A percentile compares a stretch with the other conserved stretches of the same genome.
Evolutionary conservation across 92 coral and sea anemone genomes (phyloP).

Genomic region (Bergia puertoricense): DNA sequence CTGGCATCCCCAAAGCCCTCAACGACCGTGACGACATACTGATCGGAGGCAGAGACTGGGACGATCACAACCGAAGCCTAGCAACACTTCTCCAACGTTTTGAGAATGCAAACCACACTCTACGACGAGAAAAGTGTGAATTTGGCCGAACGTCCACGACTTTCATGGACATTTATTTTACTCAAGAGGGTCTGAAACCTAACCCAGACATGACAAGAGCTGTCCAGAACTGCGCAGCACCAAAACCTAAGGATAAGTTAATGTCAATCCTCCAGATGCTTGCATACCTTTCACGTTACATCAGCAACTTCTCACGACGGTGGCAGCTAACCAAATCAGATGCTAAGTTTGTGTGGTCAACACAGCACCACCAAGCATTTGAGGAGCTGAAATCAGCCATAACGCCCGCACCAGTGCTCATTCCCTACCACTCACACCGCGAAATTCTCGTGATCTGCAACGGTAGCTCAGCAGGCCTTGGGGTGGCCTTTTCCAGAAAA

Average conservation of each 20-base stretch:
- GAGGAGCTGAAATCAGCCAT: slow-evolving; percentile 44
- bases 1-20: slow-evolving; percentile 52
- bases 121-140: slow-evolving; percentile 57
- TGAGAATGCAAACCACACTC: slow-evolving; percentile 47
- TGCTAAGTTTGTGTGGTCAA: slow-evolving; percentile 38
- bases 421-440: slow-evolving; percentile 56
- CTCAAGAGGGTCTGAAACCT: slow-evolving; percentile 56
- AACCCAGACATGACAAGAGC: slow-evolving; percentile 52
- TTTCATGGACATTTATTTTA: slow-evolving; percentile 71
- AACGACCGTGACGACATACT: slow-evolving; percentile 63
- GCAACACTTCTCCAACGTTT: slow-evolving; percentile 42
- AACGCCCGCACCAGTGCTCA: slow-evolving; percentile 59
- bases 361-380: slow-evolving; percentile 34
- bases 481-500: slow-evolving; percentile 60
- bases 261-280: slow-evolving; percentile 42
- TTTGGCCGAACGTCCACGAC: slow-evolving; percentile 45
- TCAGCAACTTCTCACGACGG: slow-evolving; percentile 2
- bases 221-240: slow-evolving; percentile 41
- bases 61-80: slow-evolving; percentile 54
- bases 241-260: slow-evolving; percentile 52
- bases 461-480: slow-evolving; percentile 63
- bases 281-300: slow-evolving; percentile 39
- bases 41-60: slow-evolving; percentile 53
- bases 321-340: slow-evolving; percentile 20
- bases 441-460: slow-evolving; percentile 67